Base-by-base conservation (phyloP, 2,113 vertebrate species). In the Serinus canaria region DNA sequence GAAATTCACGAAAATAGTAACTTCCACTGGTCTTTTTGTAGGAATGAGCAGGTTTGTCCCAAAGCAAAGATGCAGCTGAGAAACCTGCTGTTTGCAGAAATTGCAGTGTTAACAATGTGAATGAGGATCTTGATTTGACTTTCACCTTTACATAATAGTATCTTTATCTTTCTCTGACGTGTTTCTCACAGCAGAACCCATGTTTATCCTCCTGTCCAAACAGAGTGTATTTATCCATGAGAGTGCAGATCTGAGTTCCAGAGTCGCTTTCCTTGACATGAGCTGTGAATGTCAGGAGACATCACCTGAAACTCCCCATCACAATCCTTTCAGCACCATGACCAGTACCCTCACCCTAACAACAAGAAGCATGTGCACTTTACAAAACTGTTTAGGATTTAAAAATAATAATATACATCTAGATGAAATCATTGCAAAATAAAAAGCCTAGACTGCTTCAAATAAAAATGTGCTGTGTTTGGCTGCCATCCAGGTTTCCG, bases 311-410 rank as follows among this genome's bases (percentile, higher is more conserved):
- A 46, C 35, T 64, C 30, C 55, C 75, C 43, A 62, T 50, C 46
- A 24, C 58, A 60, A 2, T 35, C 86, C 67, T 85, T 93, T 92
- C 94, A 94, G 95, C 68, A 94, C 87, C 90, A 95, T 50, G 90
- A 93, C 64, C 85, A 83, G 76, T 91, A 83, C 90, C 64, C 83
- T 94, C 62, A 83, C 37, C 52, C 56, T 3, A 8, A 62, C 49
- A 46, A 49, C 2, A 2, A 39, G 27, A 52, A 72, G n/a, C 2
- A 0, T 16, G 2, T 5, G 21, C 22, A 5, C 49, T 30, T 35
- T 7, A 68, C 68, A 49, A 15, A 88, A 63, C 24, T 17, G 39
- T 68, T 68, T 3, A 31, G 56, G 60, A 52, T 68, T 89, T 39
- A 27, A 27, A 20, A 63, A 53, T 44, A 68, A 44, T 16, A 69